Conservation (phyloP, 2,797 vertebrate genomes). For the Taeniopygia guttata region DNA sequence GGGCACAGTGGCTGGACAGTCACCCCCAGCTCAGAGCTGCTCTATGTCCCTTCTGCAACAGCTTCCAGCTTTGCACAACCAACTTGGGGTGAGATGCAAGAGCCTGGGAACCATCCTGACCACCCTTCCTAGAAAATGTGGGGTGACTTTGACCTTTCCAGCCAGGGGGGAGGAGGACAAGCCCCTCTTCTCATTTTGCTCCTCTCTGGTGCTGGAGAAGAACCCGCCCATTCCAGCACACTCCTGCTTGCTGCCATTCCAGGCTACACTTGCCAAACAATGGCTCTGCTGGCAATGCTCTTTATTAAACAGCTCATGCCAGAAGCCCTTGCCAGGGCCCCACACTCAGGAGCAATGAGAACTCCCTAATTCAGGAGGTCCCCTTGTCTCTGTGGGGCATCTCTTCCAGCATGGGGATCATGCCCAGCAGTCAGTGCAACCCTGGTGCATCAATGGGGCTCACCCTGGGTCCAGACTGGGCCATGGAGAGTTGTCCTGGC, state of each 20-base stretch:
- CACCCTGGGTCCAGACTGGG: neutral
- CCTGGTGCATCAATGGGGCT: neutral
- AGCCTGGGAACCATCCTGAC: neutral
- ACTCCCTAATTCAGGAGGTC: neutral
- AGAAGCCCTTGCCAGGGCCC: neutral
- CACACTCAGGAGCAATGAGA: neutral
- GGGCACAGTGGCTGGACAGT: neutral
- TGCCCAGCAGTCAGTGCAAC: accelerated
- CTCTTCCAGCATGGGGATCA: neutral
- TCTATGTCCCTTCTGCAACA: neutral
- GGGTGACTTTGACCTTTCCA: neutral
- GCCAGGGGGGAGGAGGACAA: neutral
- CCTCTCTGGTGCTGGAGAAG: neutral
- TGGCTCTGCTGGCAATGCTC: neutral
- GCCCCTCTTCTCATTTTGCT: neutral
- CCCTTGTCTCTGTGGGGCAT: neutral
- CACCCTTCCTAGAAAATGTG: neutral
- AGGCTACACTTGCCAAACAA: neutral
- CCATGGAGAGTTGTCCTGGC: neutral
- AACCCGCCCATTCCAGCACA: neutral
- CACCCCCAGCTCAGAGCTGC: neutral
- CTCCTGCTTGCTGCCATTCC: neutral
- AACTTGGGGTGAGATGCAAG: neutral
- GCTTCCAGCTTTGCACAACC: neutral
- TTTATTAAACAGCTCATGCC: constrained; percentile 1